Conservation (phyloP, 92 coral and sea anemone species). For the Micromussa lordhowensis region DNA sequence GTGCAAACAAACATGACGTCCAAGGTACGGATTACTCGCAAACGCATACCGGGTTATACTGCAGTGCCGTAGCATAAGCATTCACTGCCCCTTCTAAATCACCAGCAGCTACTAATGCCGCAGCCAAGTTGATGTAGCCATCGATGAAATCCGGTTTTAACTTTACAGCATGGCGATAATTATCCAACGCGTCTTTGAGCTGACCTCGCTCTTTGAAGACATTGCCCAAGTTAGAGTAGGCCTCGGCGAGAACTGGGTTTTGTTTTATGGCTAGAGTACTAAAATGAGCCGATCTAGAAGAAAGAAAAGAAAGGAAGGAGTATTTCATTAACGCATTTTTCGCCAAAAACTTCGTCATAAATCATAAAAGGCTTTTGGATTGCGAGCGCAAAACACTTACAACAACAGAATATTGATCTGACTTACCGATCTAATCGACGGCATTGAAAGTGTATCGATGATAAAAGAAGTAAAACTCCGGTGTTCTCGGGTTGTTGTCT, state of each 20-base stretch:
- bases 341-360: neutral
- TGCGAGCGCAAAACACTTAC: slow-evolving; percentile 12
- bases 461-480: slow-evolving; percentile 94
- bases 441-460: slow-evolving; percentile 98
- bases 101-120: slow-evolving; percentile 99
- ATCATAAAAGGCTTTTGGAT: neutral
- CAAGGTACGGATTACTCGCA: slow-evolving; percentile 19
- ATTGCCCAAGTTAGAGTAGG: slow-evolving; percentile 98
- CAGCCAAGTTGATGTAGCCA: slow-evolving; percentile 99
- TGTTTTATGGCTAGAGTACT: slow-evolving; percentile 97
- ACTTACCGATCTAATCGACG: slow-evolving; percentile 97
- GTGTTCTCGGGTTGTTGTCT: slow-evolving; percentile 98
- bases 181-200: slow-evolving; percentile 95
- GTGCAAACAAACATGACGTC: slow-evolving; percentile 3
- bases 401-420: slow-evolving; percentile 6
- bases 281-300: slow-evolving; percentile 93
- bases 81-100: slow-evolving; percentile 99
- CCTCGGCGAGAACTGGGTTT: slow-evolving; percentile 98
- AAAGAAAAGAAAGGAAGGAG: slow-evolving; percentile 14
- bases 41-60: slow-evolving; percentile 91
- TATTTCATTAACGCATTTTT: neutral
- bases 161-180: slow-evolving; percentile 99
- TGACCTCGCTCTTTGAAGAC: slow-evolving; percentile 99
- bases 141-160: slow-evolving; percentile 99
- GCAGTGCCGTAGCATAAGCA: slow-evolving; percentile 97